Percentiles rank a stretch among this genome's conserved stretches.
phyloP scores from a whole-genome alignment of 2,888 invertebrate species.

The Boloria euphrosyne region DNA sequence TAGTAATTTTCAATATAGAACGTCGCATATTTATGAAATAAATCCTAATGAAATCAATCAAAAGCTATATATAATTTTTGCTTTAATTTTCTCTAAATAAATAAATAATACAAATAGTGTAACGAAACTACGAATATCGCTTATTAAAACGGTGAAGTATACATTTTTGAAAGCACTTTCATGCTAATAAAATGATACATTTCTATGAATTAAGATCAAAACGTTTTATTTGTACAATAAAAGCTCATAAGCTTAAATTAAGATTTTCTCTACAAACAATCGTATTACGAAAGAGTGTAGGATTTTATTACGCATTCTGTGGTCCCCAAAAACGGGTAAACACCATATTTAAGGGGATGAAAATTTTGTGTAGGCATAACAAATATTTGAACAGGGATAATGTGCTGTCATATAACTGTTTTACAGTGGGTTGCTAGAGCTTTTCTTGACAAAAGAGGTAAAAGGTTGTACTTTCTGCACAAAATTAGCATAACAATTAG shows the following conservation, averaged over 20 bases:
- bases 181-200: neutral
- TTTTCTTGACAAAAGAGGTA: constrained; percentile 21
- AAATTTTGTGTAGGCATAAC: constrained; percentile 17
- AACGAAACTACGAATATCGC: no score
- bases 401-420: constrained; percentile 31
- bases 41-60: no score
- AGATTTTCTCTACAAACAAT: neutral
- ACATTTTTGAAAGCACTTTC: neutral
- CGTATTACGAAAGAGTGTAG: constrained; percentile 3
- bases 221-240: no score
- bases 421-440: constrained; percentile 16
- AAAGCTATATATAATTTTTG: no score
- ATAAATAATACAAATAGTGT: no score
- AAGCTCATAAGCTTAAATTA: no score
- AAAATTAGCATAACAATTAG: constrained; percentile 21
- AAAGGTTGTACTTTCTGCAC: constrained; percentile 21
- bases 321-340: constrained; percentile 24
- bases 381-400: constrained; percentile 35
- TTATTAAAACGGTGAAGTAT: neutral
- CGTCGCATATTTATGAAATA: no score
- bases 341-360: constrained; percentile 10
- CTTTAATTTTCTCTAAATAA: no score
- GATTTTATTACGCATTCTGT: constrained; percentile 15
- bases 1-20: no score
- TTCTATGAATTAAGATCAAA: neutral